Evolutionary conservation across 2,113 vertebrate genomes (phyloP), one percentile per base, ranked within the genome.

Genomic region (Boleophthalmus pectinirostris): DNA sequence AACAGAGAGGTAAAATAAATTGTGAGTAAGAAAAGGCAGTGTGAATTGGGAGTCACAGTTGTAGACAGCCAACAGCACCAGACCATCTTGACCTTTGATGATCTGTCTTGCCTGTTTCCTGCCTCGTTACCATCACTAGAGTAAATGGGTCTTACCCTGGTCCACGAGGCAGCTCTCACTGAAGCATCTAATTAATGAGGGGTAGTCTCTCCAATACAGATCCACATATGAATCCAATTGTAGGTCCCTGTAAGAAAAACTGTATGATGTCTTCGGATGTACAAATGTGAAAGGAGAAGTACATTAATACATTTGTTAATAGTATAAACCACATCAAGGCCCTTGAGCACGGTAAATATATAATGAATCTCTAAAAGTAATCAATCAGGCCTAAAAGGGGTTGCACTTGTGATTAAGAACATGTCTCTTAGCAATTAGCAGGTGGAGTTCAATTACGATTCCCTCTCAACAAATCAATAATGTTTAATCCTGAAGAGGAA

Each of bases 201-300:
- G 96, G 83, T 95, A 96, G 85, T 98, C 97, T 91, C 97, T 94
- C 92, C 95, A 99, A 93, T 99, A 98, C 73, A 96, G 95, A 91
- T 98, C 96, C 75, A 97, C 85, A 35, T 98, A 98, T 73, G 95
- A 86, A 14, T 96, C 94, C 88, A 97, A 83, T 72, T 96, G 95
- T 51, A 98, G 94, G 85, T 99, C 97, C 85, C 97, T 99, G 87
- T 60, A 86, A 64, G 3, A 78, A 43, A 61, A 92, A 90, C 16
- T 75, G 61, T 35, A 82, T 24, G 12, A 84, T 5, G 20, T n/a
- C 15, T 33, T 7, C 57, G 35, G 20, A 63, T 29, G 25, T 14
- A 63, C 9, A 2, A 16, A 12, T n/a, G 9, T 35, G 16, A 5
- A 33, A 35, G 20, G 10, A 43, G 63, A 5, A 0, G 12, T 45